phyloP scores from a whole-genome alignment of 1,140 invertebrate species.

The Pemphigus obesinymphae region DNA sequence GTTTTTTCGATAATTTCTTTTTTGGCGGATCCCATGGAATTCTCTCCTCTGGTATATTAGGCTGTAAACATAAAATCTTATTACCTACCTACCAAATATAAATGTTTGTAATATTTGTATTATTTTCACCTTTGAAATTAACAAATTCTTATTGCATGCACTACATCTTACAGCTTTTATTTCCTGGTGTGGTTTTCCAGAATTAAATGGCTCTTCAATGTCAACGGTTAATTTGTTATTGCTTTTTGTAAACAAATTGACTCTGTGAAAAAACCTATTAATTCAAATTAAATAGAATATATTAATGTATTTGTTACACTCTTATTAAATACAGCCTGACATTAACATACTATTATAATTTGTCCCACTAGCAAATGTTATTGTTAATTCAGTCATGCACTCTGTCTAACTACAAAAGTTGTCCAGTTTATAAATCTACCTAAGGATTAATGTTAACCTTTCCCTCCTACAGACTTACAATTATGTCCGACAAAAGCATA shows the following conservation, averaged over 20 bases:
- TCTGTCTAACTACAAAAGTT: no score
- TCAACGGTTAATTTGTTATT: not conserved
- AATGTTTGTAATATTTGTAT: no score
- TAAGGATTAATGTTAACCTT: no score
- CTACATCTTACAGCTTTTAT: not conserved
- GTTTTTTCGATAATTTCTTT: conserved; percentile 23
- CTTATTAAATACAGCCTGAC: no score
- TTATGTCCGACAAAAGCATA: no score
- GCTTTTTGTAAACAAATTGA: conserved; percentile 11
- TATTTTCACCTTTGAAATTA: not conserved
- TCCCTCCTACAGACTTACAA: no score
- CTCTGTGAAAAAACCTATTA: conserved; percentile 21
- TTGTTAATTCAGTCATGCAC: no score
- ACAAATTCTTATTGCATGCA: conserved; percentile 12
- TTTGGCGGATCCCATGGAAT: conserved; percentile 19
- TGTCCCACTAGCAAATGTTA: no score
- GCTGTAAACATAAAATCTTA: not conserved
- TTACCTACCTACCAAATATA: no score
- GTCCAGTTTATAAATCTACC: no score
- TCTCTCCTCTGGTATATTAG: conserved; percentile 4
- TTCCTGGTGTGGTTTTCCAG: not conserved
- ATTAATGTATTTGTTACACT: not conserved
- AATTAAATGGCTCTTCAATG: not conserved
- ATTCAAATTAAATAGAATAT: not conserved
- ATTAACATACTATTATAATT: no score